These are phyloP conservation scores for Tadarida brasiliensis DNA, from an alignment of 2,797 vertebrate genomes.

Conservation along the genomic window DNA sequence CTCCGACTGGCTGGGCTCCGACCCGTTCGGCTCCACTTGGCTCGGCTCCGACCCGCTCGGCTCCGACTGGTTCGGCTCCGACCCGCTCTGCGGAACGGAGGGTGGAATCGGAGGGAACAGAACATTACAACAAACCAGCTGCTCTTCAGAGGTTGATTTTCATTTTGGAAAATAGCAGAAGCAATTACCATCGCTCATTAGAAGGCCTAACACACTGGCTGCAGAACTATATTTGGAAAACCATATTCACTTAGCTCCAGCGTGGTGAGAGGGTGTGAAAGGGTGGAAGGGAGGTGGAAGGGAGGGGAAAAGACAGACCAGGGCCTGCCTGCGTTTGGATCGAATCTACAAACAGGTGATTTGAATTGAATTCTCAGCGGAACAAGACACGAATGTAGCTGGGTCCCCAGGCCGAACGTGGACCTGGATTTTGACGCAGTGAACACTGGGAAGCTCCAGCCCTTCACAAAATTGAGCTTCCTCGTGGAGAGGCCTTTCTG, in stretches of 20 bases:
- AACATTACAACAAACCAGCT: slow-evolving; percentile 74
- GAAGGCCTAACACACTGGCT: slow-evolving; percentile 78
- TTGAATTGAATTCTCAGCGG: neutral
- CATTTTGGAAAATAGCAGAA: slow-evolving; percentile 81
- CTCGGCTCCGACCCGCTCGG: too few relatives aligned
- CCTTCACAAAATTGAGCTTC: neutral
- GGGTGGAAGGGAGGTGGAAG: slow-evolving; percentile 18
- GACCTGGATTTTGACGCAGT: neutral
- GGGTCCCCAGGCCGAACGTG: neutral
- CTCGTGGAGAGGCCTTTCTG: neutral
- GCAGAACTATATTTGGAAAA: slow-evolving; percentile 83
- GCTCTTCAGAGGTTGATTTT: slow-evolving; percentile 80
- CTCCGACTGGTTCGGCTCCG: neutral
- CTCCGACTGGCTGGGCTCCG: slow-evolving; percentile 26
- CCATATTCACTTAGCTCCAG: slow-evolving; percentile 67
- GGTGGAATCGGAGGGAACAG: slow-evolving; percentile 52
- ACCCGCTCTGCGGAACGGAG: slow-evolving; percentile 35
- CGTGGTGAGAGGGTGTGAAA: slow-evolving; percentile 68
- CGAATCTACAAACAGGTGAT: slow-evolving; percentile 41
- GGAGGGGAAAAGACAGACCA: neutral
- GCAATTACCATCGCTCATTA: slow-evolving; percentile 81
- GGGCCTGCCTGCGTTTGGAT: neutral
- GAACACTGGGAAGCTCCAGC: too few relatives aligned
- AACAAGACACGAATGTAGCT: neutral
- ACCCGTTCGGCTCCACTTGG: too few relatives aligned